Percentiles rank a stretch among this genome's conserved stretches.
phyloP scores from a whole-genome alignment of 1,140 invertebrate species.

The Hormaphis cornu region DNA sequence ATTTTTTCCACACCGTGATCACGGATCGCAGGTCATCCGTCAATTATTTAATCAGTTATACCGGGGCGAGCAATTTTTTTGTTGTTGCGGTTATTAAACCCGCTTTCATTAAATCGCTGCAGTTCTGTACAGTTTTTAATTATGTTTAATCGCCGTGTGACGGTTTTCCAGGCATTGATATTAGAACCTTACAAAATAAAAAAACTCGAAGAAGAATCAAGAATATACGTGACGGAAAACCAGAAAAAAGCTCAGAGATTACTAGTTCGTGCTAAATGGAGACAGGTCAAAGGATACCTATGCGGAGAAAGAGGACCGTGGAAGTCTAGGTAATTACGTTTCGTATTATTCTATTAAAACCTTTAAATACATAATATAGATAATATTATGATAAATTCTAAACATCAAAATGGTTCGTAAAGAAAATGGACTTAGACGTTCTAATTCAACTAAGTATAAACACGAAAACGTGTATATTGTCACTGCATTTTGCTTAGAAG shows the following conservation, averaged over 20 bases:
- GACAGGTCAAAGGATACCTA: conserved; percentile 47
- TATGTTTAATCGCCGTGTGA: neutral
- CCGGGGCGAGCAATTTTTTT: neutral
- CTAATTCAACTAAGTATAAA: too few relatives aligned
- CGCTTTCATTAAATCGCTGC: neutral
- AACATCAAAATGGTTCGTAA: too few relatives aligned
- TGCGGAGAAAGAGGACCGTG: conserved; percentile 52
- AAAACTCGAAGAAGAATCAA: conserved; percentile 45
- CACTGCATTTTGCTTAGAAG: too few relatives aligned
- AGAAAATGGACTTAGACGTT: too few relatives aligned
- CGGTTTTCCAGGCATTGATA: conserved; percentile 38
- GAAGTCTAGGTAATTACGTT: conserved; percentile 44
- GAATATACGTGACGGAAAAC: conserved; percentile 35
- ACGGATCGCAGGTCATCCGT: neutral
- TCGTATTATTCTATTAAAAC: neutral
- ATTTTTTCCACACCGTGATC: neutral
- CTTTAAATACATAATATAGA: too few relatives aligned
- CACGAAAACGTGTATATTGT: too few relatives aligned
- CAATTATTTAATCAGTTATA: too few relatives aligned
- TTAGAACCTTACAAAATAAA: conserved; percentile 47
- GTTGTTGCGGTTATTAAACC: neutral
- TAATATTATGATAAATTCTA: too few relatives aligned
- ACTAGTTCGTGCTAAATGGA: conserved; percentile 48
- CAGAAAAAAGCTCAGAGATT: conserved; percentile 44
- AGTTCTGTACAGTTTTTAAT: neutral